A percentile compares a stretch with the other conserved stretches of the same genome.
phyloP scores from a whole-genome alignment of 2,888 invertebrate genomes.

The Hymenopus coronatus region DNA sequence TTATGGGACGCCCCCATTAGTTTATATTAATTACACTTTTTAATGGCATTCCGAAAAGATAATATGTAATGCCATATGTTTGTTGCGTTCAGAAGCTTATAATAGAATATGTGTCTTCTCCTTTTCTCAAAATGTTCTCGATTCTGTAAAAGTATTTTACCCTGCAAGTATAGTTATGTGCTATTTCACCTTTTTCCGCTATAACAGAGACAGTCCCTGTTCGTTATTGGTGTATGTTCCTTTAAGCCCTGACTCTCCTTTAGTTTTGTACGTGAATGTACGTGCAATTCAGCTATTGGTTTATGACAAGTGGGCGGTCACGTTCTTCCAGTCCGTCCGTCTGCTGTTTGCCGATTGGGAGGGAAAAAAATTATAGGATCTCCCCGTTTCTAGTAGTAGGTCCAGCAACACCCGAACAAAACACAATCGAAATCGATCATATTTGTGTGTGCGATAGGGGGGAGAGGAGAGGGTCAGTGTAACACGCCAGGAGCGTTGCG shows the following conservation, averaged over 20 bases:
- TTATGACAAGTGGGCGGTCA: conserved; percentile 13
- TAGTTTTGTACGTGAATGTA: background rate
- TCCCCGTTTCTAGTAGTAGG: background rate
- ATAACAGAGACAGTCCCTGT: background rate
- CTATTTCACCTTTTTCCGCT: no score
- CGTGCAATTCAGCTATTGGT: background rate
- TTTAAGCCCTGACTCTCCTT: background rate
- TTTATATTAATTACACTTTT: no score
- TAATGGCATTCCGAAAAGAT: no score
- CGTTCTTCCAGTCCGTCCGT: background rate
- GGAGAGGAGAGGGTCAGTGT: background rate
- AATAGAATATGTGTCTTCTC: no score
- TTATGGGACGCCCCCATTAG: no score
- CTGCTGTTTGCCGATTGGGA: background rate
- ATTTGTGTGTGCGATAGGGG: conserved; percentile 23
- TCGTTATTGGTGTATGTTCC: background rate
- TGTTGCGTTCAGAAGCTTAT: no score
- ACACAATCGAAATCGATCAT: conserved; percentile 29
- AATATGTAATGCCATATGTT: no score
- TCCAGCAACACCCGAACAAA: conserved; percentile 13
- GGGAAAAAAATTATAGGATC: background rate
- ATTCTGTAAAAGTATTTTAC: no score
- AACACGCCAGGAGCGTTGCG: conserved; percentile 6
- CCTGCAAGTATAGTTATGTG: no score
- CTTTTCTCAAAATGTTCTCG: no score